phyloP scores from a whole-genome alignment of 2,888 invertebrate species.

The Osedax fenrisi region DNA sequence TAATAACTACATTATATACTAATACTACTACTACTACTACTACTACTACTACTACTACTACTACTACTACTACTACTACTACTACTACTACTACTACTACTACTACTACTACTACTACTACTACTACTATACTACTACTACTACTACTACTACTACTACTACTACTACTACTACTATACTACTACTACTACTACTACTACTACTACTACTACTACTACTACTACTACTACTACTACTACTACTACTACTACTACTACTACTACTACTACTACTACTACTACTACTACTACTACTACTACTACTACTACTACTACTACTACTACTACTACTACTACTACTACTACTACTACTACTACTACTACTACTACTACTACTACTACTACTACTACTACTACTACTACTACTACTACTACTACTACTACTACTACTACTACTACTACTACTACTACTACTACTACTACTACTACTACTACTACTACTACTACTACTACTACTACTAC shows the following conservation, averaged over 20 bases:
- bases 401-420: background rate
- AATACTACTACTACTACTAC: too few species aligned
- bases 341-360: background rate
- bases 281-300: conserved; percentile 9
- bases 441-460: conserved; percentile 11
- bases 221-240: conserved; percentile 6
- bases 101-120: conserved; percentile 8
- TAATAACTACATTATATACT: too few species aligned
- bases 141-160: too few species aligned
- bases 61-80: conserved; percentile 6
- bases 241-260: conserved; percentile 6
- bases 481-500: conserved; percentile 11
- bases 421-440: background rate
- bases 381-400: background rate
- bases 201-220: conserved; percentile 3
- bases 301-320: conserved; percentile 11
- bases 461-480: conserved; percentile 11
- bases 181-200: too few species aligned
- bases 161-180: too few species aligned
- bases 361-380: background rate
- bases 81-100: background rate
- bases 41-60: conserved; percentile 11
- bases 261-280: conserved; percentile 2
- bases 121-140: too few species aligned
- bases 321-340: conserved; percentile 16